A percentile compares a stretch with the other conserved stretches of the same genome.
Evolutionary conservation across 1,140 invertebrate genomes (phyloP).

Genomic region (Coboldia fuscipes): DNA sequence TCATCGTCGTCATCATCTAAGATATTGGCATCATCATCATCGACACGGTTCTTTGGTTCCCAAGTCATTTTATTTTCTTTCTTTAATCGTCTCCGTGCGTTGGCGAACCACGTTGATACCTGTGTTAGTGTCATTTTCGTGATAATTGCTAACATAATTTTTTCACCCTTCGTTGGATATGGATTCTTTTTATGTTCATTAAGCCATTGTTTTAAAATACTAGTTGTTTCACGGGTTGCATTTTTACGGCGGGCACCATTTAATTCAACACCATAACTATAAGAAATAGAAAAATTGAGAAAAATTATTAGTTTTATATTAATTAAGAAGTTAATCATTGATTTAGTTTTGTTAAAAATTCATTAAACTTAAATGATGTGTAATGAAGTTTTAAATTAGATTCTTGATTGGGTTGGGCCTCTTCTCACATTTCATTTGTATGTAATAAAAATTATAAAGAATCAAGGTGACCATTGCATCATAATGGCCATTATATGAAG

Average conservation of each 20-base stretch:
- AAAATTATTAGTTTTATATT: neutral
- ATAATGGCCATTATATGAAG: too few species aligned
- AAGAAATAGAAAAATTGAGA: conserved; percentile 14
- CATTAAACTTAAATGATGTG: too few species aligned
- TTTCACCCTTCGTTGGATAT: conserved; percentile 96
- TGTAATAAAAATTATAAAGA: too few species aligned
- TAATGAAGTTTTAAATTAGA: too few species aligned
- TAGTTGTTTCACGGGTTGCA: conserved; percentile 91
- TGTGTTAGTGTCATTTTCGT: conserved; percentile 98
- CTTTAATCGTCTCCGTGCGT: conserved; percentile 83
- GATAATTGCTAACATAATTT: conserved; percentile 96
- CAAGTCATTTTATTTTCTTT: conserved; percentile 99
- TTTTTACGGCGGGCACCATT: conserved; percentile 86
- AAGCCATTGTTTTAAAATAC: conserved; percentile 91
- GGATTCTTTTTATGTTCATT: conserved; percentile 98
- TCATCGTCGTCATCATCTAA: conserved; percentile 60
- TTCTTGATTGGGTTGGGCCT: too few species aligned
- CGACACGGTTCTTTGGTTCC: conserved; percentile 79
- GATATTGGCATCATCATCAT: conserved; percentile 52
- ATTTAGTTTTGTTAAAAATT: too few species aligned
- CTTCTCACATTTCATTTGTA: too few species aligned
- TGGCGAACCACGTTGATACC: conserved; percentile 98
- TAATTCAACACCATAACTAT: conserved; percentile 74
- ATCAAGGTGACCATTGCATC: too few species aligned
- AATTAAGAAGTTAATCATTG: neutral